Evolutionary conservation across 2,888 invertebrate species (phyloP).

Genomic region (Branchinecta sandiegonensis): DNA sequence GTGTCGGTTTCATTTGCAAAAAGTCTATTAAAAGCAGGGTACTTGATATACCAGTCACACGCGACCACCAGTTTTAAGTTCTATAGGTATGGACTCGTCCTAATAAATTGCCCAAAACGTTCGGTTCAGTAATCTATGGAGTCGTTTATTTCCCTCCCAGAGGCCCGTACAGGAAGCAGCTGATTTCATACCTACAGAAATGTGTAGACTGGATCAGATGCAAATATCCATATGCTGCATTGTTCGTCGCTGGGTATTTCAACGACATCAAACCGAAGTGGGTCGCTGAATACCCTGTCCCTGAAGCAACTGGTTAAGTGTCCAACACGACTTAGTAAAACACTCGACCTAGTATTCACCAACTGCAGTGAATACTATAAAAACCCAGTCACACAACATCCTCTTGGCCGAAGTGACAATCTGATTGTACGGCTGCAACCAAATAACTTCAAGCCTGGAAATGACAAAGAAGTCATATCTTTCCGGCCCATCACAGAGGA

Average conservation of each 20-base stretch:
- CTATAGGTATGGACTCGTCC: not conserved
- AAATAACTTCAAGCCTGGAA: no score
- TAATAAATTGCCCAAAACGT: not conserved
- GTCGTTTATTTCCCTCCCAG: no score
- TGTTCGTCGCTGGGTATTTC: not conserved
- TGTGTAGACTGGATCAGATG: not conserved
- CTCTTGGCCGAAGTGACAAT: no score
- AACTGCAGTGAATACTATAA: no score
- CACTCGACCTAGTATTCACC: no score
- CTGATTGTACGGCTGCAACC: no score
- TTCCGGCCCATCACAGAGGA: no score
- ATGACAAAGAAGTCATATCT: no score
- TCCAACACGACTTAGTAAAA: no score
- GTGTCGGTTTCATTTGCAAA: no score
- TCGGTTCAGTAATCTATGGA: not conserved
- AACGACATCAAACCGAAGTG: not conserved
- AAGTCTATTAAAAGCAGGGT: not conserved
- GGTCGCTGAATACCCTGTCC: not conserved
- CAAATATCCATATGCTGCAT: slow-evolving; percentile 7
- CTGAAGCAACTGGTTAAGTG: not conserved
- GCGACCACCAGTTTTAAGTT: not conserved
- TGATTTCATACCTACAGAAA: not conserved
- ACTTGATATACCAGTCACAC: not conserved
- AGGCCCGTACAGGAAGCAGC: not conserved
- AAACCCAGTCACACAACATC: no score